Evolutionary conservation across 2,113 vertebrate species (phyloP), one percentile per base, ranked within the genome.

Genomic region (Potamarius usumacintae): DNA sequence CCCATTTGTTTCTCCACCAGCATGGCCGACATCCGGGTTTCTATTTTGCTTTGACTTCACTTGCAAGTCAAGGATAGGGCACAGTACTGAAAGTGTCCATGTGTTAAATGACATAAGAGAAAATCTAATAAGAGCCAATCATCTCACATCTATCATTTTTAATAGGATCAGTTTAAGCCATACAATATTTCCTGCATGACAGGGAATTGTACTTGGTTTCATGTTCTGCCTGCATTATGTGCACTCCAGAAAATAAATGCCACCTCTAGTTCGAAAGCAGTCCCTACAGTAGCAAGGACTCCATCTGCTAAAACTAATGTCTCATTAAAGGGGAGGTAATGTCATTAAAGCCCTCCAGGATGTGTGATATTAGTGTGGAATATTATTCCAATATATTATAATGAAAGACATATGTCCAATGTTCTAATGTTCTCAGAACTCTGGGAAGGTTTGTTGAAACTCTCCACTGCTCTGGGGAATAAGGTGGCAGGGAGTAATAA

Each of bases 251-350:
- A 83, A 72, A 65, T 63, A 83, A 84, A 76, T 78, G 71, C 69
- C 86, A 67, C 18, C 81, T 77, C 81, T 20, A 81, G 77, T 57
- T 81, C 60, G 77, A 71, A 81, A 11, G 42, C 71, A 69, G 25
- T 83, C 42, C 58, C 25, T 69, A 42, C 34, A 87, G 67, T 62
- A 18, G 27, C n/a, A 48, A 11, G 14, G 30, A 42, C 63, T 65
- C 77, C 77, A 71, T 86, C 52, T 71, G 63, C 85, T 86, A 58
- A 57, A 86, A 48, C 27, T 81, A 81, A 69, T 58, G 77, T 76
- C 67, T 83, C 57, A 83, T 76, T 83, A 83, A 62, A 30, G 65
- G 25, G 60, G 69, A 82, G 25, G 58, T 83, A 87, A 87, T 72
- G n/a, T 48, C 58, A 87, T 87, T 76, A 82, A 87, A 48, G 15